phyloP scores from a whole-genome alignment of 2,797 vertebrate species.

The Phrynocephalus forsythii region DNA sequence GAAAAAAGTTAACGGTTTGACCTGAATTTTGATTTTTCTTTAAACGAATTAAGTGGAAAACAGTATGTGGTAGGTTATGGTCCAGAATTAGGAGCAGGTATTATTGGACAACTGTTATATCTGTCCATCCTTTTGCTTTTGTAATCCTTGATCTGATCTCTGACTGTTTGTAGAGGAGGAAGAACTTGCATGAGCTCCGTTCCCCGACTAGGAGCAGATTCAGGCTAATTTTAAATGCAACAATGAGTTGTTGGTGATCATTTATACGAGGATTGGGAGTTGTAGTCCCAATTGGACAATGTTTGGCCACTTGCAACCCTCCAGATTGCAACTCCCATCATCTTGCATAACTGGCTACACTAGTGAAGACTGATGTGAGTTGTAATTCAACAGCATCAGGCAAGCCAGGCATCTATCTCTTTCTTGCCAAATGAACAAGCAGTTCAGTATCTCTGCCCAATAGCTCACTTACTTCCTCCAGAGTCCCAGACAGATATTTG shows the following conservation, averaged over 20 bases:
- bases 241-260: not conserved
- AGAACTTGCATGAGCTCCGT: not conserved
- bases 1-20: not conserved
- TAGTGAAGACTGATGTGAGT: not conserved
- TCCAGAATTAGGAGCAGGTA: not conserved
- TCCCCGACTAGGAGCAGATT: not conserved
- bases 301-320: not conserved
- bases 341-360: not conserved
- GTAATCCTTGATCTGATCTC: too few species aligned
- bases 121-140: too few species aligned
- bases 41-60: not conserved
- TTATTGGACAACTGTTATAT: not conserved
- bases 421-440: not conserved
- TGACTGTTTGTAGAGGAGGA: not conserved
- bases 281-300: not conserved
- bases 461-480: not conserved
- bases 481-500: not conserved
- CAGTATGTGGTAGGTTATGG: not conserved
- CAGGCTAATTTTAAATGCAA: not conserved
- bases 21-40: not conserved
- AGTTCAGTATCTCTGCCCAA: not conserved
- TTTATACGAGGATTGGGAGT: not conserved
- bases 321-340: not conserved
- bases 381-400: not conserved
- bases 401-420: not conserved